Evolutionary conservation across 1,140 invertebrate species (phyloP).

Genomic region (Hydropsyche tenuis): DNA sequence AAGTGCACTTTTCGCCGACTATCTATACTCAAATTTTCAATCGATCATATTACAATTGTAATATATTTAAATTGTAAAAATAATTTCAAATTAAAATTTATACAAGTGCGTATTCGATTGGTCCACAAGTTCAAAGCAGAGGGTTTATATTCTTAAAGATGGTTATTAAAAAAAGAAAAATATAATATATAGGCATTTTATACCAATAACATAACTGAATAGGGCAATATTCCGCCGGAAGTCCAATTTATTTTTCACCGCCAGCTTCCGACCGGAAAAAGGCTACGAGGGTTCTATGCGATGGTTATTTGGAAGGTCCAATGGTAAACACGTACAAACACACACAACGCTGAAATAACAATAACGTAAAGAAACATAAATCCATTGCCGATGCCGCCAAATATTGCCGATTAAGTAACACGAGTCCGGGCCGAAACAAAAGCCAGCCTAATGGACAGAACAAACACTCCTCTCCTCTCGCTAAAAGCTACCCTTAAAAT

Average conservation of each 20-base stretch:
- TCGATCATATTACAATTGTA: no score
- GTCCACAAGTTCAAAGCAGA: no score
- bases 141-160: no score
- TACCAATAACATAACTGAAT: background rate
- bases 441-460: slow-evolving; percentile 44
- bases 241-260: slow-evolving; percentile 8
- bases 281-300: slow-evolving; percentile 6
- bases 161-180: no score
- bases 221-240: background rate
- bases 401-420: slow-evolving; percentile 48
- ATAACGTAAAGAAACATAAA: slow-evolving; percentile 36
- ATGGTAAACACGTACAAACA: slow-evolving; percentile 7
- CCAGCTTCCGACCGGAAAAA: slow-evolving; percentile 22
- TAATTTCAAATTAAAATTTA: no score
- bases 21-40: no score
- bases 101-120: no score
- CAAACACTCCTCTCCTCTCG: slow-evolving; percentile 38
- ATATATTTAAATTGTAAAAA: no score
- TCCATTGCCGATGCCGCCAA: slow-evolving; percentile 36
- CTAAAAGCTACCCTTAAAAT: slow-evolving; percentile 36
- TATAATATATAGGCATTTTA: no score
- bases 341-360: slow-evolving; percentile 20
- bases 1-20: no score
- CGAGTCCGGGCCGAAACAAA: slow-evolving; percentile 44
- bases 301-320: background rate